phyloP scores from a whole-genome alignment of 2,888 invertebrate species.

The Drosophila nigritarsus region DNA sequence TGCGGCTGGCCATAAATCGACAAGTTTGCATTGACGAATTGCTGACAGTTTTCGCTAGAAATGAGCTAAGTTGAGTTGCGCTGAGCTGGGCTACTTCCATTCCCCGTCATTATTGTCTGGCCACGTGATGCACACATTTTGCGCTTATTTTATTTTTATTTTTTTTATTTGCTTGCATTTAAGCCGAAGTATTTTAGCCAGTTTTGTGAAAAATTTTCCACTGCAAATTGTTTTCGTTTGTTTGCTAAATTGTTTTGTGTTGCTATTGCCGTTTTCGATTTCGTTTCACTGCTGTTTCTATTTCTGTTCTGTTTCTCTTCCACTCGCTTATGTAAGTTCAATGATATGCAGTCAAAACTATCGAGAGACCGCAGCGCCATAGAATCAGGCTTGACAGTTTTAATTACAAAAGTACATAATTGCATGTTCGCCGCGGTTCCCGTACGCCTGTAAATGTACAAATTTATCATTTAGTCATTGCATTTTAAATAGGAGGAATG shows the following conservation, averaged over 20 bases:
- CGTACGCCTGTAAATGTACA: constrained; percentile 50
- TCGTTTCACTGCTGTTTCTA: constrained; percentile 32
- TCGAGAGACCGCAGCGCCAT: constrained; percentile 8
- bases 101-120: not conserved
- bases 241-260: constrained; percentile 38
- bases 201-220: constrained; percentile 71
- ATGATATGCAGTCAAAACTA: constrained; percentile 59
- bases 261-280: constrained; percentile 57
- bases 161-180: constrained; percentile 40
- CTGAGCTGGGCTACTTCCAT: constrained; percentile 5
- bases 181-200: constrained; percentile 45
- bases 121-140: constrained; percentile 60
- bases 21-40: constrained; percentile 43
- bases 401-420: constrained; percentile 58
- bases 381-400: constrained; percentile 31
- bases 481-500: not conserved
- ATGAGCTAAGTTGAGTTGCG: constrained; percentile 9
- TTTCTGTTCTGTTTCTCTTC: constrained; percentile 4
- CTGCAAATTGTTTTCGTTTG: constrained; percentile 66
- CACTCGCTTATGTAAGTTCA: constrained; percentile 74
- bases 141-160: constrained; percentile 3
- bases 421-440: constrained; percentile 27
- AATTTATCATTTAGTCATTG: constrained; percentile 39
- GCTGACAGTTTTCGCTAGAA: constrained; percentile 37
- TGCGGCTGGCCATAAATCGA: constrained; percentile 16